These are phyloP conservation scores for Echiichthys vipera DNA, from an alignment of 2,797 vertebrate species.

Conservation along the genomic window DNA sequence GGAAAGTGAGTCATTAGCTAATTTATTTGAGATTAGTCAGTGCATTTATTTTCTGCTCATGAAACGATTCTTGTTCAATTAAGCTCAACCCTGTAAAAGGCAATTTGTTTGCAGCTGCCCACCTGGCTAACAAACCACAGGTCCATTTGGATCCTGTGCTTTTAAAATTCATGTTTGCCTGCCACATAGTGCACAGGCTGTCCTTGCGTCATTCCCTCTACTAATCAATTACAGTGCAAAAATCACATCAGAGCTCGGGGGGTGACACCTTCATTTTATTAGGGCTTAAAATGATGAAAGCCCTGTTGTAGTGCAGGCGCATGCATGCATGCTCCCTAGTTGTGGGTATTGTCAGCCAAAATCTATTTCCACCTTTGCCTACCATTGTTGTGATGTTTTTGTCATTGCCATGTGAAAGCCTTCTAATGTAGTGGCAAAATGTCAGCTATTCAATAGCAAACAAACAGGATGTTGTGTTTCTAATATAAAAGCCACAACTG, in stretches of 20 bases:
- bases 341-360: constrained; percentile 41
- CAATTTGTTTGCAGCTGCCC: constrained; percentile 17
- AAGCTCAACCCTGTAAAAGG: constrained; percentile 26
- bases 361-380: constrained; percentile 46
- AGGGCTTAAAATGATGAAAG: constrained; percentile 35
- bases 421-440: constrained; percentile 38
- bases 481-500: constrained; percentile 17
- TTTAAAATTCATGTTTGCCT: constrained; percentile 24
- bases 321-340: too few species aligned
- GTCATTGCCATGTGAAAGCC: constrained; percentile 36
- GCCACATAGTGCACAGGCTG: constrained; percentile 11
- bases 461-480: constrained; percentile 1
- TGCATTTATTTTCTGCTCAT: constrained; percentile 33
- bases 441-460: constrained; percentile 49
- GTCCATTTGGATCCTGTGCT: constrained; percentile 24
- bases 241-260: constrained; percentile 44
- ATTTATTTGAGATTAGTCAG: constrained; percentile 48
- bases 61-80: constrained; percentile 19
- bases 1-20: constrained; percentile 24
- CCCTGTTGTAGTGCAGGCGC: neutral
- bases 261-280: constrained; percentile 43
- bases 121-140: constrained; percentile 23
- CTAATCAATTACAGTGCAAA: constrained; percentile 54
- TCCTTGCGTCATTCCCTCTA: constrained; percentile 29
- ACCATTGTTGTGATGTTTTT: constrained; percentile 45